Base-by-base conservation (phyloP, 1,140 invertebrate genomes). In the Bradynema listronoti region DNA sequence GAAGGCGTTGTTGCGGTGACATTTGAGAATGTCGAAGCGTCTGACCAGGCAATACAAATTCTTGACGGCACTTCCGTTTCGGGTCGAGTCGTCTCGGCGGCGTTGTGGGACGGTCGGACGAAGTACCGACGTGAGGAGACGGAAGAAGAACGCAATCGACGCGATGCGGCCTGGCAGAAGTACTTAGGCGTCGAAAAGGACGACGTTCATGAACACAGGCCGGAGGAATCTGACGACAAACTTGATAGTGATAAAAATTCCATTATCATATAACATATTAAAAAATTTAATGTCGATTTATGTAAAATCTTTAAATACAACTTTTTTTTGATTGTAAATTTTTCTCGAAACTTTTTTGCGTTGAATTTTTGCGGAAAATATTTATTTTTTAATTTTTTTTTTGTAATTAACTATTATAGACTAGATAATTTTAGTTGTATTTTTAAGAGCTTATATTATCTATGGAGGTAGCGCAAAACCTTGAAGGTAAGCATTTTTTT, bases 51-150 rank as follows among this genome's bases (percentile, higher is more conserved):
- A 54, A 85, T 97, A 11, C 82, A 85, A 65, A 82, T 90, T 42
- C 83, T 98, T 68, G 88, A 97, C 80, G 87, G 88, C 0, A 83
- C 91, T n/a, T 91, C 87, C 84, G 95, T 95, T 81, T 87, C 86
- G 2, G 86, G 91, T 72, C 82, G 88, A 29, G 84, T 87, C 79
- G 83, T 98, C 22, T 84, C 82, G 3, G 93, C 91, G 1, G 86
- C 87, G 75, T 85, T 87, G 58, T 97, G 91, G 89, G 92, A 98
- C 82, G 94, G 94, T 4, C 87, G 87, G 78, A 91, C 89, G 0
- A 95, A 92, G 71, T 80, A 62, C 58, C 85, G 87, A 77, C 85
- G 93, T 68, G 82, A 84, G 55, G 93, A 98, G 81, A 91, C 91
- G 0, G 90, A 91, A 73, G 86, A 86, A 47, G 88, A 96, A 78